Percentiles rank a stretch among this genome's conserved stretches.
Conservation (phyloP, 2,888 invertebrate genomes). For the Amaurobius ferox region DNA sequence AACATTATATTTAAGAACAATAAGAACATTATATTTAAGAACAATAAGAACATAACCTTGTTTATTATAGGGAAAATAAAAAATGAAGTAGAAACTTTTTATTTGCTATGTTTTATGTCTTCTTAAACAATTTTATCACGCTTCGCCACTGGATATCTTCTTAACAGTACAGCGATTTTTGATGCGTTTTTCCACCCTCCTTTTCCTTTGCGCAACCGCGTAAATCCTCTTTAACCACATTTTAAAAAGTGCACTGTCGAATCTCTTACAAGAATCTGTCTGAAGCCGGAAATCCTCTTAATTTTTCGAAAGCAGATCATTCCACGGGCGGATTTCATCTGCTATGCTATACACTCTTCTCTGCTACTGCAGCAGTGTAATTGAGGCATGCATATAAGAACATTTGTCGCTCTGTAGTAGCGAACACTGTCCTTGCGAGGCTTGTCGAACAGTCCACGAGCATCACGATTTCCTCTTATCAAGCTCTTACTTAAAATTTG, state of each 20-base stretch:
- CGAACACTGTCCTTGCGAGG: neutral
- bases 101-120: no score
- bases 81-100: no score
- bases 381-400: neutral
- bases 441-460: neutral
- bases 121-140: no score
- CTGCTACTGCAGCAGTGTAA: neutral
- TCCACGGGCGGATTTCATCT: neutral
- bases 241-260: no score
- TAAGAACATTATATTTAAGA: no score
- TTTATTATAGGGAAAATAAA: no score
- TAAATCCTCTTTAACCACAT: neutral
- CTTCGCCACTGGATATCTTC: no score
- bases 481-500: neutral
- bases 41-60: no score
- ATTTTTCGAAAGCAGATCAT: neutral
- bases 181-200: no score
- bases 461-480: neutral
- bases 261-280: no score
- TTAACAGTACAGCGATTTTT: no score
- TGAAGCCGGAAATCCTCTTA: conserved; percentile 6
- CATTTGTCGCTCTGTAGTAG: neutral
- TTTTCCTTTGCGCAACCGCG: neutral
- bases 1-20: no score
- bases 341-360: neutral